A percentile compares a stretch with the other conserved stretches of the same genome.
These are phyloP conservation scores for Aphaenogaster floridana DNA, from an alignment of 1,140 invertebrate genomes.

Conservation along the genomic window DNA sequence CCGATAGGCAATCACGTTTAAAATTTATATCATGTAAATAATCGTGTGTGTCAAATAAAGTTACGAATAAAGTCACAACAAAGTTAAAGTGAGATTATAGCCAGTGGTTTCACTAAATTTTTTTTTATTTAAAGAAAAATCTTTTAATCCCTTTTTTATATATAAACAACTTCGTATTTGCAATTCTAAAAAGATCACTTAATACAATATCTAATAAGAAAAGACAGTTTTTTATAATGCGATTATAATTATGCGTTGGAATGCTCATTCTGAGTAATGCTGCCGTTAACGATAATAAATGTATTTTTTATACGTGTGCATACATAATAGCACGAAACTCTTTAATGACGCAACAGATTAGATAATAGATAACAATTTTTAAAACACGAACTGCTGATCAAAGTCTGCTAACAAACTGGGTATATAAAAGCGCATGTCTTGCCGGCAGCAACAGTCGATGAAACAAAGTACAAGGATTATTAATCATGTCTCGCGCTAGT, in stretches of 20 bases:
- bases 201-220: background rate
- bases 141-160: background rate
- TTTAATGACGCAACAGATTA: background rate
- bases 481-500: conserved; percentile 18
- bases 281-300: background rate
- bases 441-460: background rate
- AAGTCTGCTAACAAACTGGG: background rate
- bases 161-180: background rate
- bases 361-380: conserved; percentile 4
- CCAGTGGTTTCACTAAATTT: background rate
- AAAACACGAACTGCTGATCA: background rate
- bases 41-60: background rate
- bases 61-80: background rate
- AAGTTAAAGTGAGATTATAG: background rate
- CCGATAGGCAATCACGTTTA: background rate
- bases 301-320: background rate
- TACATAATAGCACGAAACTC: background rate
- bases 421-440: conserved; percentile 1
- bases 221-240: background rate
- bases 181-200: background rate
- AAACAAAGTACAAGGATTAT: background rate
- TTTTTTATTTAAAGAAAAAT: background rate
- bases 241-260: too few species aligned
- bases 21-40: background rate
- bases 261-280: too few species aligned